Conservation (phyloP, 2,888 invertebrate genomes). For the Erebia ligea region DNA sequence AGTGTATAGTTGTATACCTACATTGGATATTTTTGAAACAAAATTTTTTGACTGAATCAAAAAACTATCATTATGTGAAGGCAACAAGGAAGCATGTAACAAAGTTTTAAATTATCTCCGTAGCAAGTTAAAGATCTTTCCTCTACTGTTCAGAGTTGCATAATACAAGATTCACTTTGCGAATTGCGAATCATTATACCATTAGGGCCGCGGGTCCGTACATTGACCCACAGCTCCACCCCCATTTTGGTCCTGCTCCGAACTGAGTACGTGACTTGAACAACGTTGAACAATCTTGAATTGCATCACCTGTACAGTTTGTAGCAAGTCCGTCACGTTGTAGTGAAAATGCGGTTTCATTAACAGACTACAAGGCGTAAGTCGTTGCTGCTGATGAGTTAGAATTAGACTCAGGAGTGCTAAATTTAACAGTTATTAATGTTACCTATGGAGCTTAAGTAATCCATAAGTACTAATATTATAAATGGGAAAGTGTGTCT, state of each 20-base stretch:
- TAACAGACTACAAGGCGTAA: slow-evolving; percentile 3
- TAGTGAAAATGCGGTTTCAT: slow-evolving; percentile 22
- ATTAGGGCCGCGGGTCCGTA: slow-evolving; percentile 63
- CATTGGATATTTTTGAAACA: no score
- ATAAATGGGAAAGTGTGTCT: no score
- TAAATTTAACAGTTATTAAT: not conserved
- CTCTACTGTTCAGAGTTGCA: slow-evolving; percentile 35
- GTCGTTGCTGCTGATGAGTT: slow-evolving; percentile 7
- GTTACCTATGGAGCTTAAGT: not conserved
- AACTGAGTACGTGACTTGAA: slow-evolving; percentile 67
- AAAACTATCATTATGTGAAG: not conserved
- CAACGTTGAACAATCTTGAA: slow-evolving; percentile 54
- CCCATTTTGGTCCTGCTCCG: slow-evolving; percentile 48
- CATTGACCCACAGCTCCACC: slow-evolving; percentile 62
- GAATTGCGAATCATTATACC: slow-evolving; percentile 64
- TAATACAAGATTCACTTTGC: slow-evolving; percentile 44
- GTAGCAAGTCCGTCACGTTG: slow-evolving; percentile 37
- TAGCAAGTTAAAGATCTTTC: not conserved
- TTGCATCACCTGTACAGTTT: slow-evolving; percentile 51
- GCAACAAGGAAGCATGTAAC: not conserved
- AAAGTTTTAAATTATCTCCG: not conserved
- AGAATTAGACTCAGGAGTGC: not conserved
- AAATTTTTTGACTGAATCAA: no score
- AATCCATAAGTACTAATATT: no score
- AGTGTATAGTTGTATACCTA: no score